Evolutionary conservation across 2,113 vertebrate species (phyloP).

Genomic region (Probosciger aterrimus): DNA sequence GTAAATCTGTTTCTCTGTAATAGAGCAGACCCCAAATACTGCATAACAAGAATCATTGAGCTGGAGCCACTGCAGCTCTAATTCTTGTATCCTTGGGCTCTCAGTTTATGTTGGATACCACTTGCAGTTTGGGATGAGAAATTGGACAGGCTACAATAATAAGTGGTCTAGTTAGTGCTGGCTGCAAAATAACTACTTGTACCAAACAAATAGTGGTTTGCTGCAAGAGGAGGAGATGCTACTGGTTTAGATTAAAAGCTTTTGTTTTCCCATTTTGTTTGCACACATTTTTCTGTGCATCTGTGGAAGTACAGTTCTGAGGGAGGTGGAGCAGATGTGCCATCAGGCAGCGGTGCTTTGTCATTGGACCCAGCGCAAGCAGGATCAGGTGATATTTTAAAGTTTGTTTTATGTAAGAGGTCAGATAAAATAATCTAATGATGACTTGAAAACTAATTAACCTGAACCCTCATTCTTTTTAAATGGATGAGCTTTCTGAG

Average conservation of each 20-base stretch:
- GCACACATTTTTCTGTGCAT: background rate
- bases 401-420: background rate
- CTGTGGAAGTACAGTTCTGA: background rate
- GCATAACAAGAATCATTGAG: background rate
- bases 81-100: conserved; percentile 48
- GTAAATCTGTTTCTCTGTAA: conserved; percentile 38
- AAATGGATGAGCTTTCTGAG: background rate
- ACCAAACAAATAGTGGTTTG: background rate
- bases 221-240: background rate
- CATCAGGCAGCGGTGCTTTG: background rate
- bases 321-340: background rate
- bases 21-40: background rate
- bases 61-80: background rate
- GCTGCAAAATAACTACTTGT: conserved; percentile 1
- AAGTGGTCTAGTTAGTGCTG: conserved; percentile 36
- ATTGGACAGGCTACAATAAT: conserved; percentile 18
- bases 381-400: background rate
- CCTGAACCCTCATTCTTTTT: background rate
- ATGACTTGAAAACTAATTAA: background rate
- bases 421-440: background rate
- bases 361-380: background rate
- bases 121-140: conserved; percentile 13
- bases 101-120: background rate
- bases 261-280: background rate
- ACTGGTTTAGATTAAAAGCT: background rate